A percentile compares a stretch with the other conserved stretches of the same genome.
Evolutionary conservation across 1,140 invertebrate genomes (phyloP).

Genomic region (Drosophila neocordata): DNA sequence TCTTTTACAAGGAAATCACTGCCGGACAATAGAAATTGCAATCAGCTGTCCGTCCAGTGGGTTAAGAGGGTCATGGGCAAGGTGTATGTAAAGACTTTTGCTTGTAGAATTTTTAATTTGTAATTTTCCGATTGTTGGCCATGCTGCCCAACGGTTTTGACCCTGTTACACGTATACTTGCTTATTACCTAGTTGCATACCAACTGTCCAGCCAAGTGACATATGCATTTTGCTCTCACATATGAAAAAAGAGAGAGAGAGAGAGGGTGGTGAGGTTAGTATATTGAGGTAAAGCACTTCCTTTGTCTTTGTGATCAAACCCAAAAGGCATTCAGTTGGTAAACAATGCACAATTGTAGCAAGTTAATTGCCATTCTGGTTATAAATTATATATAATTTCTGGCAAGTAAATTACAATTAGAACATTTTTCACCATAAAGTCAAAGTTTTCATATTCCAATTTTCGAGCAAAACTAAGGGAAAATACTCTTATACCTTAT

Average conservation of each 20-base stretch:
- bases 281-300: neutral
- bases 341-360: constrained; percentile 46
- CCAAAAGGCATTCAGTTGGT: constrained; percentile 45
- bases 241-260: no score
- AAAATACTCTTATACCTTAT: neutral
- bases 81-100: constrained; percentile 32
- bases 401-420: constrained; percentile 19
- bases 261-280: neutral
- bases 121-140: constrained; percentile 42
- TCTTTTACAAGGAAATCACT: constrained; percentile 61
- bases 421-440: constrained; percentile 12
- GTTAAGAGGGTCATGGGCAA: constrained; percentile 15
- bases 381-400: constrained; percentile 53
- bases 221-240: constrained; percentile 28
- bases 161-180: constrained; percentile 31
- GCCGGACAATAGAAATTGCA: constrained; percentile 56
- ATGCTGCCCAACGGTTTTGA: constrained; percentile 11
- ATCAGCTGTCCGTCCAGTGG: constrained; percentile 35
- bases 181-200: constrained; percentile 54
- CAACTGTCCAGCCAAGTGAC: constrained; percentile 46
- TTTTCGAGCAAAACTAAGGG: neutral
- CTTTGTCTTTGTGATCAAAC: constrained; percentile 11
- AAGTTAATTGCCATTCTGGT: constrained; percentile 46
- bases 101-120: constrained; percentile 65
- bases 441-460: constrained; percentile 1